Evolutionary conservation across 2,113 vertebrate genomes (phyloP).

Genomic region (Aegithalos caudatus): DNA sequence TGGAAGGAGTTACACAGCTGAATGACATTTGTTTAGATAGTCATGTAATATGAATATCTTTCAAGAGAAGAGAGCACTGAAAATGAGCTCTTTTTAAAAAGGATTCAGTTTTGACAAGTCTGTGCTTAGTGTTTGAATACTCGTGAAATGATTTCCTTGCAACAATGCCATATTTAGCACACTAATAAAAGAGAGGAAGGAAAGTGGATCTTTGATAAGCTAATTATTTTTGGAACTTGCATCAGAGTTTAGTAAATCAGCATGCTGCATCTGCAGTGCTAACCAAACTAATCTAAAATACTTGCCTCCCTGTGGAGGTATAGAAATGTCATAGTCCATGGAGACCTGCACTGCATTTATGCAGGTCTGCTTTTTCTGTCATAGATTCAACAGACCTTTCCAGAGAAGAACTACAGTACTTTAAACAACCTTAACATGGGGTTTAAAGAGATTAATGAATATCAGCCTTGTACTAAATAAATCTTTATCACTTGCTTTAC

Average conservation of each 20-base stretch:
- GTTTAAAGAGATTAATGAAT: conserved; percentile 70
- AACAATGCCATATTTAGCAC: conserved; percentile 51
- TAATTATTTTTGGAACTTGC: conserved; percentile 72
- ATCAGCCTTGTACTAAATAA: conserved; percentile 62
- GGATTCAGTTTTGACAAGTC: background rate
- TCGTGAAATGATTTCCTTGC: conserved; percentile 15
- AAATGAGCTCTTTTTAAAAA: background rate
- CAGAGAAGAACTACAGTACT: conserved; percentile 60
- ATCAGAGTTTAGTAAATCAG: conserved; percentile 70
- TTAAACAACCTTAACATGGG: conserved; percentile 65
- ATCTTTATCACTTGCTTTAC: conserved; percentile 54
- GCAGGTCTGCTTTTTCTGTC: conserved; percentile 68
- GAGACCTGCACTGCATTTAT: conserved; percentile 71
- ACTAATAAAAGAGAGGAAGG: conserved; percentile 47
- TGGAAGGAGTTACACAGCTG: background rate
- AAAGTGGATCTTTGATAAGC: conserved; percentile 68
- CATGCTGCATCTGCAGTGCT: conserved; percentile 71
- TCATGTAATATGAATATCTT: background rate
- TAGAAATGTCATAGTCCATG: conserved; percentile 70
- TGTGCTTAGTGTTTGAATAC: conserved; percentile 1
- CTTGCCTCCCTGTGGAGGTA: conserved; percentile 66
- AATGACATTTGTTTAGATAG: background rate
- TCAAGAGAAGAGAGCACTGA: background rate
- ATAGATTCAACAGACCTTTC: conserved; percentile 67
- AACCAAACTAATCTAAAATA: conserved; percentile 76